Evolutionary conservation across 1,140 invertebrate species (phyloP).

Genomic region (Drosophila pandora): DNA sequence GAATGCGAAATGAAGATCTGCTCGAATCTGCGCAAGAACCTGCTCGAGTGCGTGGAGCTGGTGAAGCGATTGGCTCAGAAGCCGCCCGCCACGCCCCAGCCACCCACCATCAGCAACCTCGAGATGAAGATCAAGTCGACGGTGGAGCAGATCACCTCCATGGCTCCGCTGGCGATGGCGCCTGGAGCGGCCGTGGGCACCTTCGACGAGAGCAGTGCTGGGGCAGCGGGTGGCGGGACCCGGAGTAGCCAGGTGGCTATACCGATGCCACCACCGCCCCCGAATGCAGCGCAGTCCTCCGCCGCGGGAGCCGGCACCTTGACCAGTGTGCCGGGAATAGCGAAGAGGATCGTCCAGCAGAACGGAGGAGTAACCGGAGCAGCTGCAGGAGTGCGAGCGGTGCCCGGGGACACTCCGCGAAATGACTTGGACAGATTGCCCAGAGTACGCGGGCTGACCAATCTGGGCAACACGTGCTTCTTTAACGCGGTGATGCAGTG

Average conservation of each 20-base stretch:
- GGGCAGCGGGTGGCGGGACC: slow-evolving; percentile 2
- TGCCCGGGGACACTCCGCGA: neutral
- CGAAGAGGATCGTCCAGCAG: slow-evolving; percentile 49
- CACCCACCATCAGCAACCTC: slow-evolving; percentile 54
- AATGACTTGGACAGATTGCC: slow-evolving; percentile 76
- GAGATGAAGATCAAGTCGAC: slow-evolving; percentile 61
- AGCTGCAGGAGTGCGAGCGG: neutral
- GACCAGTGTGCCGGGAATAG: slow-evolving; percentile 63
- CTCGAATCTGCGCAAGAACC: slow-evolving; percentile 86
- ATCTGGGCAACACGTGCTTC: slow-evolving; percentile 98
- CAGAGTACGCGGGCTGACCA: slow-evolving; percentile 89
- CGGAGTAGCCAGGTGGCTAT: slow-evolving; percentile 38
- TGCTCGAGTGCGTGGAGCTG: slow-evolving; percentile 87
- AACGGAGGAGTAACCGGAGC: neutral
- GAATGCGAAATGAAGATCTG: slow-evolving; percentile 87
- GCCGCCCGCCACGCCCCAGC: slow-evolving; percentile 36
- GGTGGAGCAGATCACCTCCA: slow-evolving; percentile 49
- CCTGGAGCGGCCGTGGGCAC: slow-evolving; percentile 22
- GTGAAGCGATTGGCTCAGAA: slow-evolving; percentile 85
- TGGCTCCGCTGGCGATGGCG: slow-evolving; percentile 37
- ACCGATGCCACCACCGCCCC: slow-evolving; percentile 55
- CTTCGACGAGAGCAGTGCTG: slow-evolving; percentile 6
- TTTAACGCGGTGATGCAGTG: slow-evolving; percentile 98
- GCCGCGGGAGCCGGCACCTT: slow-evolving; percentile 2
- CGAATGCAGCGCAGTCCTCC: slow-evolving; percentile 16